Conservation (phyloP, 2,888 invertebrate species). For the Polymixis flavicincta region DNA sequence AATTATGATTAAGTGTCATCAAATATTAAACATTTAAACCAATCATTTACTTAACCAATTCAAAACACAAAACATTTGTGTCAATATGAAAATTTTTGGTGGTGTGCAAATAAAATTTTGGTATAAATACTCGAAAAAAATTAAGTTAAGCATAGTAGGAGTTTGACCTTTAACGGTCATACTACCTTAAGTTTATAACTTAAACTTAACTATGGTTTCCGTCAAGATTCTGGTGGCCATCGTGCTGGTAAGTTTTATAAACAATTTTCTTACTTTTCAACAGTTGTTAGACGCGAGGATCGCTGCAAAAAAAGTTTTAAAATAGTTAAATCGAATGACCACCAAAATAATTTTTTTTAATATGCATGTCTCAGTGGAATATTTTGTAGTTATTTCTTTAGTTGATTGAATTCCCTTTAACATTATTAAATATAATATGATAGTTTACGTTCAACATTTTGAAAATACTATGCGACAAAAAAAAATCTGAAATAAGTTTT, state of each 20-base stretch:
- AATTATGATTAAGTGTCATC: slow-evolving; percentile 22
- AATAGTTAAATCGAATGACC: too few species aligned
- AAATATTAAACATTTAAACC: slow-evolving; percentile 27
- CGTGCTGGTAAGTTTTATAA: slow-evolving; percentile 31
- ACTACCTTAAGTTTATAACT: slow-evolving; percentile 7
- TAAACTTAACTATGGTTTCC: slow-evolving; percentile 23
- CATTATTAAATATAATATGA: too few species aligned
- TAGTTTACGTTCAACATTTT: too few species aligned
- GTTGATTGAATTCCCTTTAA: too few species aligned
- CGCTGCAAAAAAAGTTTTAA: too few species aligned
- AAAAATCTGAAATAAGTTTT: too few species aligned
- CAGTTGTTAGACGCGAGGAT: too few species aligned
- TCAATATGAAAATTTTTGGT: neutral
- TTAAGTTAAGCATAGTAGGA: slow-evolving; percentile 11
- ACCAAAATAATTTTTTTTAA: too few species aligned
- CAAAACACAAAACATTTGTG: slow-evolving; percentile 5
- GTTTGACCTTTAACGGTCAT: slow-evolving; percentile 29
- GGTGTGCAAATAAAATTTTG: slow-evolving; percentile 7
- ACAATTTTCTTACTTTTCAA: neutral
- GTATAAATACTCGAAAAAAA: slow-evolving; percentile 19
- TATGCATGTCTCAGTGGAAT: too few species aligned
- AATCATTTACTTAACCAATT: slow-evolving; percentile 16
- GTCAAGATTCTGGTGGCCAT: slow-evolving; percentile 6
- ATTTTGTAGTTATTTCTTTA: too few species aligned
- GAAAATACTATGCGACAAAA: too few species aligned